phyloP scores from a whole-genome alignment of 2,888 invertebrate genomes.

The Trissolcus brochymenae region DNA sequence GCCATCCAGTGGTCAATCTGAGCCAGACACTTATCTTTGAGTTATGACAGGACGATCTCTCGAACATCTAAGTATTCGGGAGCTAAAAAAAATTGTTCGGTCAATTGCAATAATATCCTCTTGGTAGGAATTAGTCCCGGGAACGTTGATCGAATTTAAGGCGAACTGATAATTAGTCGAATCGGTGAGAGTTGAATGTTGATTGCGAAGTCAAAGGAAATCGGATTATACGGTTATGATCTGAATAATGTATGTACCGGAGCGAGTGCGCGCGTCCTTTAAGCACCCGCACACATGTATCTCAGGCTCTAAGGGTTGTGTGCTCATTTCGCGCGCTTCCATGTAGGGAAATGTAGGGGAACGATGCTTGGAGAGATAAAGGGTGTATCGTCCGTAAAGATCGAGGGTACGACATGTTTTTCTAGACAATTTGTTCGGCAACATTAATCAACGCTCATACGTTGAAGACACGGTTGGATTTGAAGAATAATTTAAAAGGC shows the following conservation, averaged over 20 bases:
- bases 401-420: constrained; percentile 77
- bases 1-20: constrained; percentile 75
- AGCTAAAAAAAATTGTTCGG: neutral
- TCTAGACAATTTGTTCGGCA: constrained; percentile 78
- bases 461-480: constrained; percentile 33
- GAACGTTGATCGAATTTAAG: too few relatives aligned
- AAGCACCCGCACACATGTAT: constrained; percentile 41
- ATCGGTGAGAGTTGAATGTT: constrained; percentile 70
- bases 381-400: constrained; percentile 69
- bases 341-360: constrained; percentile 70
- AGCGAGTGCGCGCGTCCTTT: constrained; percentile 55
- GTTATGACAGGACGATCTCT: constrained; percentile 38
- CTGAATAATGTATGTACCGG: constrained; percentile 74
- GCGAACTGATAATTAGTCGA: constrained; percentile 68
- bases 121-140: too few relatives aligned
- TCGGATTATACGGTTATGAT: constrained; percentile 76
- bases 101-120: constrained; percentile 60
- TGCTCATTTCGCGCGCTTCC: constrained; percentile 63
- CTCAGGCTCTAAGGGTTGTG: constrained; percentile 54
- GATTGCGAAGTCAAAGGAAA: constrained; percentile 76
- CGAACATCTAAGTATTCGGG: too few relatives aligned
- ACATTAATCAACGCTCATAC: constrained; percentile 76
- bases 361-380: constrained; percentile 72
- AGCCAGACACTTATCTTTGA: constrained; percentile 72
- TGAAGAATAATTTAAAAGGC: constrained; percentile 42